These are phyloP conservation scores for Phaethornis superciliosus DNA, from an alignment of 2,113 vertebrate species.

Conservation along the genomic window DNA sequence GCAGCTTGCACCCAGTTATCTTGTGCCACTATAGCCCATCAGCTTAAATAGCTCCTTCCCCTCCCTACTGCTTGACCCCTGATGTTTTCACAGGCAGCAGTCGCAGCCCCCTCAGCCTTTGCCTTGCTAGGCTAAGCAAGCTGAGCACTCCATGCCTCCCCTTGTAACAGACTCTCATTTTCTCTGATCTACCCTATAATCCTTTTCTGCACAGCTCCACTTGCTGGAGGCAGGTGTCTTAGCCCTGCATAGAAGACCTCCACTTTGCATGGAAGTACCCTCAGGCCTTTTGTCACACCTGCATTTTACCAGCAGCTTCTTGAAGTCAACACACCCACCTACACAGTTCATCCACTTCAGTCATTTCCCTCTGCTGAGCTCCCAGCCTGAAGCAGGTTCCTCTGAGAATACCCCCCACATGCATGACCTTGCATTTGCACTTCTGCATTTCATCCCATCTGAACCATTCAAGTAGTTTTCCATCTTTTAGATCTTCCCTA, in stretches of 20 bases:
- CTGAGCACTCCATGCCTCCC: not conserved
- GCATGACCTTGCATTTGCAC: not conserved
- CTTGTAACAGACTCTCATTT: not conserved
- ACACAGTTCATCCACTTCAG: not conserved
- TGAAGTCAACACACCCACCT: not conserved
- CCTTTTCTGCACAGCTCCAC: not conserved
- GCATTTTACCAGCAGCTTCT: not conserved
- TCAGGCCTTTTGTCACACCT: not conserved
- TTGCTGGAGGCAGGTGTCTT: not conserved
- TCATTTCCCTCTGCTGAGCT: not conserved
- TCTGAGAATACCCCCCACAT: not conserved
- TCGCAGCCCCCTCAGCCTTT: not conserved
- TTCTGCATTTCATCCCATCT: not conserved
- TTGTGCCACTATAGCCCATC: not conserved
- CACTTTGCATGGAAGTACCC: not conserved
- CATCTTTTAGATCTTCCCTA: not conserved
- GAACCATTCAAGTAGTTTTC: not conserved
- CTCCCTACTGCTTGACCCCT: not conserved
- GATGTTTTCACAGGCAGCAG: not conserved
- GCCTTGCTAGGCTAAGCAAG: not conserved
- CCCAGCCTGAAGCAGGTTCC: not conserved
- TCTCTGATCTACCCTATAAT: not conserved
- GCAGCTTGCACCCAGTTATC: not conserved
- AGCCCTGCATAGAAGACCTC: not conserved
- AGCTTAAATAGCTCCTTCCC: not conserved